Evolutionary conservation across 2,113 vertebrate species (phyloP), one percentile per base, ranked within the genome.

Genomic region (Seriola quinqueradiata): DNA sequence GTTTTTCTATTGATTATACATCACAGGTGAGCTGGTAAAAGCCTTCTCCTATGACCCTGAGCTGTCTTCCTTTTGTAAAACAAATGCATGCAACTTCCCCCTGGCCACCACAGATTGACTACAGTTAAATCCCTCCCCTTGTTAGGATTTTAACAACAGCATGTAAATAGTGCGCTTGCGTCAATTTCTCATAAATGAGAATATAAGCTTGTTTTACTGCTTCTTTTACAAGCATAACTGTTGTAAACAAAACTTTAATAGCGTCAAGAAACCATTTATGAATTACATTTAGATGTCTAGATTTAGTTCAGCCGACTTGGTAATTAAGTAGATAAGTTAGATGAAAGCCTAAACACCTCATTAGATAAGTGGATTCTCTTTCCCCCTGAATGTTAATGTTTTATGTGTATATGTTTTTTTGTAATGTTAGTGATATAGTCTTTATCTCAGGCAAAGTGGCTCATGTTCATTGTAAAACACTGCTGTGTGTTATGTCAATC

Each of bases 41-140:
- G 87, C 73, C 77, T 73, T 82, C 79, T 91, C 72, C 75, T 81
- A 21, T 89, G 87, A 90, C 87, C 88, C 82, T 87, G 90, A 89
- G 38, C 79, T 46, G 23, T 40, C 7, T 40, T 83, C 34, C 36
- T 68, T 71, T 82, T 79, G 83, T 85, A 84, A 88, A 84, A 89
- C 87, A 85, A 93, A 90, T 69, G 79, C 75, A 54, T 73, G 32
- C 69, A 50, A 42, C 76, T 68, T 74, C 58, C 48, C 28, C 65
- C 42, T 17, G 55, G 61, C 76, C 75, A 76, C 75, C 85, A 81
- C 83, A 91, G 57, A 85, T 78, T 50, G 73, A 79, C 66, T 75
- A 3, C 3, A 68, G 32, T 61, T 40, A 66, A 55, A 75, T 72
- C 81, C 70, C 64, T 55, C 46, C 16, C 12, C 7, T 23, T 65